These are phyloP conservation scores for Caenorhabditis sp. DNA, from an alignment of 2,888 invertebrate genomes.

Conservation along the genomic window DNA sequence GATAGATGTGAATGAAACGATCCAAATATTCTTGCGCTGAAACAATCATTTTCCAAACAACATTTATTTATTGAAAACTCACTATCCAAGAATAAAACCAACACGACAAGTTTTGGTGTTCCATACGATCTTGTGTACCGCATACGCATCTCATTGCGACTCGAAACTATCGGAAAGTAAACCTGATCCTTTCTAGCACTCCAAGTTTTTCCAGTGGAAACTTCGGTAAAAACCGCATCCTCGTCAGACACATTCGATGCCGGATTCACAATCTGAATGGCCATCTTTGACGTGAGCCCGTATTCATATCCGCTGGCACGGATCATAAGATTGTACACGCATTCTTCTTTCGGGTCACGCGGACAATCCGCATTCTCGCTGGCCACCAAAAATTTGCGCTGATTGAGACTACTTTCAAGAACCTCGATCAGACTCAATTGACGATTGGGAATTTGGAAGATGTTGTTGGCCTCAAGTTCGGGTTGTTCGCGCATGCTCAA, in stretches of 20 bases:
- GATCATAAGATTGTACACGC: constrained; percentile 58
- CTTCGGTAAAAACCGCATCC: constrained; percentile 75
- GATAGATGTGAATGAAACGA: constrained; percentile 66
- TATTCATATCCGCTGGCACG: constrained; percentile 63
- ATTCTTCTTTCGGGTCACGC: constrained; percentile 47
- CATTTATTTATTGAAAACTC: no score
- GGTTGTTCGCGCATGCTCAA: constrained; percentile 65
- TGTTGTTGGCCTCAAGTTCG: constrained; percentile 62
- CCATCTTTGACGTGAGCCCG: constrained; percentile 63
- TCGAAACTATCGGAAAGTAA: constrained; percentile 86
- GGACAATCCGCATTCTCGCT: constrained; percentile 61
- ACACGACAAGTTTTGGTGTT: constrained; percentile 60
- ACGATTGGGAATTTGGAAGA: constrained; percentile 42
- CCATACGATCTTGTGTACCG: constrained; percentile 68
- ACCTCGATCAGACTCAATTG: constrained; percentile 33
- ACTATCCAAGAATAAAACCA: constrained; percentile 68
- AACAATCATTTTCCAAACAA: constrained; percentile 1
- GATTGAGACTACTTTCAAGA: constrained; percentile 65
- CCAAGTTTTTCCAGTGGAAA: constrained; percentile 39
- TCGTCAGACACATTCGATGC: constrained; percentile 85
- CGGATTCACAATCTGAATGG: constrained; percentile 79
- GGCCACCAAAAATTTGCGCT: constrained; percentile 66
- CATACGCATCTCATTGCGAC: constrained; percentile 71
- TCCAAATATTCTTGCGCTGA: constrained; percentile 69
- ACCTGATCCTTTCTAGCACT: constrained; percentile 48